Evolutionary conservation across 2,888 invertebrate species (phyloP), one percentile per base, ranked within the genome.

Genomic region (Leptopilina syphax): DNA sequence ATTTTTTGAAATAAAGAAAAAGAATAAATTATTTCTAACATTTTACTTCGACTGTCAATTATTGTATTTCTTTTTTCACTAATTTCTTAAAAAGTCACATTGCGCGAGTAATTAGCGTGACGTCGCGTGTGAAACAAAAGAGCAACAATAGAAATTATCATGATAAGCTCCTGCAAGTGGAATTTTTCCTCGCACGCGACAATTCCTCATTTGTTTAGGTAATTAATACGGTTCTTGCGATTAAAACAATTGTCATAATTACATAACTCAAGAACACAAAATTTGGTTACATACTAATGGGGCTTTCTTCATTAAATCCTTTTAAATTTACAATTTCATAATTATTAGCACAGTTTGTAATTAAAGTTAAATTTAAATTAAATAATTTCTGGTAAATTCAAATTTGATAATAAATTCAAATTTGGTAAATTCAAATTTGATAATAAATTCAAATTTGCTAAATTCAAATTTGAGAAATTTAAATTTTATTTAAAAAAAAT

Each of bases 191-290:
- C 27, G 73, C 57, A 73, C 73, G 57, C 73, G 73, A 73, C 57
- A 73, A 73, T 73, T 73, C 73, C n/a, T 57, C 57, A 73, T 57
- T 73, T 73, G 57, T 34, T 34, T 57, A 73, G 73, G 12, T 57
- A 73, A 73, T 73, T 73, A 73, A 57, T 41, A 57, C 27, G 13
- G 54, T 57, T 70, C 24, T 70, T 57, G 54, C 57, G 27, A 13
- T 34, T 34, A 54, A 27, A 50, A 57, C 27, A 57, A 73, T 57
- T 54, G 54, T 73, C 54, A 57, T 57, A 73, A 73, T 73, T 50
- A 57, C 34, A 3, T n/a, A 70, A 70, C 24, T 54, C 13, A 5
- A 54, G 12, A 7, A 44, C 34, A 34, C 34, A 34, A 34, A 34
- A 34, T 12, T 27, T 47, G 47, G 34, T 34, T 34, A 34, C 34